Evolutionary conservation across 2,113 vertebrate genomes (phyloP), one percentile per base, ranked within the genome.

Genomic region (Dasypus novemcinctus): DNA sequence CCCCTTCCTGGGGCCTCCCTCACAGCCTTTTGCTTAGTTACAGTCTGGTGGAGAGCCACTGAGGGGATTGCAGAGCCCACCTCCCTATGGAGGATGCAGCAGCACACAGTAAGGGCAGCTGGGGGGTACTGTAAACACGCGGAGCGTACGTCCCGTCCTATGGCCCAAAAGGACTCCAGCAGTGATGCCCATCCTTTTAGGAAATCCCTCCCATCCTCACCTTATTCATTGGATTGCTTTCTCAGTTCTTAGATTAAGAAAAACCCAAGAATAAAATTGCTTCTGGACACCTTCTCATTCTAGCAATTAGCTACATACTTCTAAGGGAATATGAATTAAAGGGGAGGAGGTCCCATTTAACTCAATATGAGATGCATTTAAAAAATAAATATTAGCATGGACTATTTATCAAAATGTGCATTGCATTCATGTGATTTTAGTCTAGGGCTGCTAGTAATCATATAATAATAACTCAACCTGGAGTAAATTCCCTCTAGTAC

Each of bases 101-200:
- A 12, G 23, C 25, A 10, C 13, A 10, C 7, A 0, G 46, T 4
- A 6, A 21, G 46, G 14, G 11, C 0, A 4, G 2, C 7, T 9
- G 3, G 1, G 9, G 63, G 0, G 6, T 20, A 59, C 7, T 20
- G 57, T 59, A 21, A 59, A 59, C 17, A 2, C 7, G 2, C 27
- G 18, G 31, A 59, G 27, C 7, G 31, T 57, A 5, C 0, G 11
- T 0, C 0, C 43, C 0, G 7, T 15, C 33, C 6, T 1, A 1
- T 8, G 18, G 23, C 27, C 8, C 5, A 0, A 1, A 0, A 0
- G 52, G 7, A 1, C 31, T 33, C 31, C 69, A 38, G 1, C 8
- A 36, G 18, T 3, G 49, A 36, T 0, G 11, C 1, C 0, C 15
- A 0, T 8, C 11, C 29, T 8, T 2, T 5, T 31, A 7, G 21